Evolutionary conservation across 2,888 invertebrate species (phyloP).

Genomic region (Kryphioiulus occultus): DNA sequence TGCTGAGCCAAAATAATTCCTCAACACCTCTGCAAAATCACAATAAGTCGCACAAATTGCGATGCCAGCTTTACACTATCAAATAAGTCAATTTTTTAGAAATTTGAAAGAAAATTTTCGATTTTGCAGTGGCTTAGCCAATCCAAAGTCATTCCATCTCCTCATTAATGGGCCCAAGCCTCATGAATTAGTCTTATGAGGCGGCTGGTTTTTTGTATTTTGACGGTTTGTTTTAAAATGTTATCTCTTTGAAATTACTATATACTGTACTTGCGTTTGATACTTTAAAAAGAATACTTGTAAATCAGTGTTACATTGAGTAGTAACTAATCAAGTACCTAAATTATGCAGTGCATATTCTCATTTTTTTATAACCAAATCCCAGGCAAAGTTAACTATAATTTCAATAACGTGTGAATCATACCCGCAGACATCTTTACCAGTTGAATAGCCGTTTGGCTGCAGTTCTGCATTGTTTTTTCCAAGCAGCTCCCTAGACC

Average conservation of each 20-base stretch:
- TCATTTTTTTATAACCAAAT: background rate
- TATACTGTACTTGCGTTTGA: no score
- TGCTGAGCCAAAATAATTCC: background rate
- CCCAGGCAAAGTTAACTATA: background rate
- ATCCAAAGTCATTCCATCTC: constrained; percentile 4
- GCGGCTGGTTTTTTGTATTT: background rate
- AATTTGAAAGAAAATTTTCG: background rate
- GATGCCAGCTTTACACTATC: background rate
- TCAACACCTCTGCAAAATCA: constrained; percentile 9
- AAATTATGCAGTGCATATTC: background rate
- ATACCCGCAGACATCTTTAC: background rate
- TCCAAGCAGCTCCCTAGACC: background rate
- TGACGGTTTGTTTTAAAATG: constrained; percentile 3
- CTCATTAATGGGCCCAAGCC: background rate
- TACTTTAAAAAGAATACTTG: background rate
- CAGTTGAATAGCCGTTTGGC: background rate
- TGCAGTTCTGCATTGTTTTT: background rate
- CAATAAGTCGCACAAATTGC: background rate
- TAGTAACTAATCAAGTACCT: background rate
- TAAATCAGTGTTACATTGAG: background rate
- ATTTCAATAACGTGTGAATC: background rate
- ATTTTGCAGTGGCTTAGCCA: constrained; percentile 14
- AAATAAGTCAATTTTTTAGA: background rate
- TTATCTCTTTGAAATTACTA: background rate
- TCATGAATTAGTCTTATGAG: constrained; percentile 9